These are phyloP conservation scores for Diachasma alloeum DNA, from an alignment of 1,140 invertebrate species.

Conservation along the genomic window DNA sequence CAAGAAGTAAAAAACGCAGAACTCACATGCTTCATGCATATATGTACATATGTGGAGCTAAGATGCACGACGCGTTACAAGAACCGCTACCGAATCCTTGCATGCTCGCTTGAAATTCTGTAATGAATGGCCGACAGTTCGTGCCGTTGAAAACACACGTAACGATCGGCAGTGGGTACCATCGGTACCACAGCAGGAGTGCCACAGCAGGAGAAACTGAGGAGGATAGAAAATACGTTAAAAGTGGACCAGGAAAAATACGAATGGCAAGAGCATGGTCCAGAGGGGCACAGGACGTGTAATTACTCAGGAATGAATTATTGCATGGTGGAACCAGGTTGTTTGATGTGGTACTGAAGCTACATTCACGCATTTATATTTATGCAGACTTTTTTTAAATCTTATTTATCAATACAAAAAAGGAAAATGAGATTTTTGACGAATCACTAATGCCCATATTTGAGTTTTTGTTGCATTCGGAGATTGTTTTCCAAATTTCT, in stretches of 20 bases:
- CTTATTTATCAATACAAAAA: neutral
- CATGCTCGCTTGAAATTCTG: conserved; percentile 39
- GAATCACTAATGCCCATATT: neutral
- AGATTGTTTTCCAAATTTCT: neutral
- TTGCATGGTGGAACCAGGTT: conserved; percentile 24
- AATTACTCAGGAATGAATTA: conserved; percentile 54
- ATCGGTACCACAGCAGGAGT: conserved; percentile 18
- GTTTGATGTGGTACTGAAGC: neutral
- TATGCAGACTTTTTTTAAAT: neutral
- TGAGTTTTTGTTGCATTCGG: neutral
- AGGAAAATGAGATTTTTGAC: no score
- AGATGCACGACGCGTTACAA: conserved; percentile 33
- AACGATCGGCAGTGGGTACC: conserved; percentile 26
- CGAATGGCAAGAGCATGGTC: conserved; percentile 4
- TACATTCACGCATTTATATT: neutral
- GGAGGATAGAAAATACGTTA: neutral
- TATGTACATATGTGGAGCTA: conserved; percentile 6
- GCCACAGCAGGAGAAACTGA: neutral
- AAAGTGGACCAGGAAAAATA: conserved; percentile 21
- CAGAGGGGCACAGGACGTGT: conserved; percentile 30
- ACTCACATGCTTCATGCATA: neutral
- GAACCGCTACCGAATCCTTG: conserved; percentile 33
- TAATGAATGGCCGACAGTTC: conserved; percentile 37
- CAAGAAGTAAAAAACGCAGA: neutral
- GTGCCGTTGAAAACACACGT: conserved; percentile 30